These are phyloP conservation scores for Neelides folsomi DNA, from an alignment of 2,888 invertebrate species.

Conservation along the genomic window DNA sequence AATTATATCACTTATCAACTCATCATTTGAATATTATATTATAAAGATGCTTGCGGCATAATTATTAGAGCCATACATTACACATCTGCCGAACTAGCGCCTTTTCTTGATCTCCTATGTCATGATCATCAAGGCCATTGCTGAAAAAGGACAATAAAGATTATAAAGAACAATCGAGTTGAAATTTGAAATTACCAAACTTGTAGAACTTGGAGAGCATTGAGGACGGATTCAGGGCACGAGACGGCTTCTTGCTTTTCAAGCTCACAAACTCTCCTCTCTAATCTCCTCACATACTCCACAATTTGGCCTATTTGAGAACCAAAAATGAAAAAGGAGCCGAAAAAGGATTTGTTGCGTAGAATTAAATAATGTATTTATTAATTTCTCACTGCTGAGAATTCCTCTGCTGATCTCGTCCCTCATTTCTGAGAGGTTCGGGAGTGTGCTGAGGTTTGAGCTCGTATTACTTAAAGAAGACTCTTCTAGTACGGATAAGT, in stretches of 20 bases:
- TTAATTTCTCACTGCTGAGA: slow-evolving; percentile 25
- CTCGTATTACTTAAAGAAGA: slow-evolving; percentile 8
- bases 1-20: slow-evolving; percentile 14
- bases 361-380: slow-evolving; percentile 2
- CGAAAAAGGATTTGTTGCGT: neutral
- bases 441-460: neutral
- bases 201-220: slow-evolving; percentile 82
- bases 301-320: slow-evolving; percentile 60
- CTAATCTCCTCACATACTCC: slow-evolving; percentile 79
- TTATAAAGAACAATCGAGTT: neutral
- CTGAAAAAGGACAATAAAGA: slow-evolving; percentile 3
- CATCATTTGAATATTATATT: neutral
- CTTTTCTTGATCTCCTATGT: slow-evolving; percentile 65
- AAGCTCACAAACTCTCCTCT: slow-evolving; percentile 57
- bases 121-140: slow-evolving; percentile 31
- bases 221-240: slow-evolving; percentile 78
- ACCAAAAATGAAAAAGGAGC: neutral
- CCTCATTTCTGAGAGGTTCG: slow-evolving; percentile 16
- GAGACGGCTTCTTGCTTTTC: slow-evolving; percentile 35
- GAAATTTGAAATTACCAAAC: slow-evolving; percentile 51
- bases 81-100: slow-evolving; percentile 91
- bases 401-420: slow-evolving; percentile 28
- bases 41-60: neutral
- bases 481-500: slow-evolving; percentile 13
- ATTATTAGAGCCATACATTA: slow-evolving; percentile 50